These are phyloP conservation scores for Eudemis profundana DNA, from an alignment of 2,888 invertebrate genomes.

Conservation along the genomic window DNA sequence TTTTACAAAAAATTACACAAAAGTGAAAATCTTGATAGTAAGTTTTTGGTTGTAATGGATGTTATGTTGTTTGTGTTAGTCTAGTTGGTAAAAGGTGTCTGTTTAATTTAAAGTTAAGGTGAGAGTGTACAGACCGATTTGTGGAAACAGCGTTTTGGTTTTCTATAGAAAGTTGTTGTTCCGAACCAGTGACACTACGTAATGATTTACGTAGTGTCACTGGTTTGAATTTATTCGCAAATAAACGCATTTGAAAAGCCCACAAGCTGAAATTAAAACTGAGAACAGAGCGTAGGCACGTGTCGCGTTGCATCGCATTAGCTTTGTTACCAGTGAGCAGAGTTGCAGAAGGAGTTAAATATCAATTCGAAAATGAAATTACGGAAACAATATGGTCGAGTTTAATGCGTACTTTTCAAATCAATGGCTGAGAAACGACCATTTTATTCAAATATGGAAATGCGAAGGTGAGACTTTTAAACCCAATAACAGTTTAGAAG, in stretches of 20 bases:
- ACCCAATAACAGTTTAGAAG: slow-evolving; percentile 1
- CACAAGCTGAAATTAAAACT: background rate
- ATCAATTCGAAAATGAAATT: slow-evolving; percentile 3
- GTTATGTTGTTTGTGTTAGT: slow-evolving; percentile 14
- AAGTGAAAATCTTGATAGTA: slow-evolving; percentile 1
- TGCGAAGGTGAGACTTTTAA: slow-evolving; percentile 3
- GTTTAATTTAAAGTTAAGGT: background rate
- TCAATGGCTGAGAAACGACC: background rate
- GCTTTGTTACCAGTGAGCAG: slow-evolving; percentile 2
- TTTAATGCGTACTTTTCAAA: slow-evolving; percentile 7
- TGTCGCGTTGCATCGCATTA: slow-evolving; percentile 7
- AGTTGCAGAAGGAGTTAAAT: slow-evolving; percentile 5
- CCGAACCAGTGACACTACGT: background rate
- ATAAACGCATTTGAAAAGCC: background rate
- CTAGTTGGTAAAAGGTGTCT: background rate
- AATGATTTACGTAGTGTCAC: background rate
- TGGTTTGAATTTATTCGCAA: background rate
- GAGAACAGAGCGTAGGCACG: slow-evolving; percentile 1
- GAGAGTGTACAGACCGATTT: background rate
- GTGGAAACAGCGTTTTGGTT: background rate
- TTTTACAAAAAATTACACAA: slow-evolving; percentile 3
- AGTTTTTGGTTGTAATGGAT: slow-evolving; percentile 13
- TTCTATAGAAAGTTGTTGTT: background rate
- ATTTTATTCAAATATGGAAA: slow-evolving; percentile 1
- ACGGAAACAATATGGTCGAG: background rate